Evolutionary conservation across 2,888 invertebrate genomes (phyloP), one percentile per base, ranked within the genome.

Genomic region (Caenorhabditis drosophilae): DNA sequence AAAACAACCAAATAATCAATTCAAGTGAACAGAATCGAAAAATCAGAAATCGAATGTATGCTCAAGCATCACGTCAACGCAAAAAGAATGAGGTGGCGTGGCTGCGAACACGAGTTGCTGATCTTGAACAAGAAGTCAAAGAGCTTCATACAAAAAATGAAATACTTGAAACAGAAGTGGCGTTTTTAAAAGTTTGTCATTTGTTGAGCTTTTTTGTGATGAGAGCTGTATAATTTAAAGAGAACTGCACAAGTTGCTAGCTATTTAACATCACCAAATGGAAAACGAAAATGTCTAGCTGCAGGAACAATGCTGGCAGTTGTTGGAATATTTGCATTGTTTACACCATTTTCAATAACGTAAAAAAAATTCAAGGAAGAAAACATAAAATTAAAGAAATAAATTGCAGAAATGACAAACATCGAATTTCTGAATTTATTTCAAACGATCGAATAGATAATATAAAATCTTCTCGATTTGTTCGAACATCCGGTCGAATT

Each of bases 21-120:
- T n/a, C n/a, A n/a, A n/a, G n/a, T n/a, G n/a, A n/a, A n/a, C n/a
- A 76, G 56, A 64, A 61, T 16, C 49, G 78, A 3, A 76, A 75
- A 36, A 67, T 72, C 18, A 66, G 71, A 27, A 79, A 79, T 45
- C 60, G 79, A 23, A 73, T 70, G 36, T 73, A 75, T 22, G 79
- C 79, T 0, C 79, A 79, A 54, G 61, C 61, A 1, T 77, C 77
- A 1, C 56, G 79, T 2, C 47, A 60, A 11, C 54, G 71, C 7
- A 75, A 78, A 46, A 58, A 68, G 38, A 50, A 64, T 15, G 63
- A 31, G 2, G 64, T 58, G 6, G 51, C 48, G n/a, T 15, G 4
- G 1, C 22, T 72, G 46, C 34, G 51, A 11, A 11, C 22, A 6
- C 52, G 25, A 4, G 1, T 55, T 3, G 22, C 35, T 11, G 59